Conservation (phyloP, 2,888 invertebrate genomes). For the Heliothis peltigera region DNA sequence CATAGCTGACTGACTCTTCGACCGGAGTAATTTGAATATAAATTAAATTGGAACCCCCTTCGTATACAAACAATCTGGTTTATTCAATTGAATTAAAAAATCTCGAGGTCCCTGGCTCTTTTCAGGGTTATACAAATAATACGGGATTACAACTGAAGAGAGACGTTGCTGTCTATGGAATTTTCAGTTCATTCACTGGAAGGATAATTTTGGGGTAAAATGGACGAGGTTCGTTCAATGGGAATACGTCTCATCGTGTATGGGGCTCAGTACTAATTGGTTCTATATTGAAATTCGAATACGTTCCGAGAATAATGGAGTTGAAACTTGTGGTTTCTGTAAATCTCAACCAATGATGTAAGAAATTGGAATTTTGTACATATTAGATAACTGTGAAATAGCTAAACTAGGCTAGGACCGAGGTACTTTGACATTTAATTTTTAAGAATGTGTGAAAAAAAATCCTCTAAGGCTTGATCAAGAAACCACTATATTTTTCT, state of each 20-base stretch:
- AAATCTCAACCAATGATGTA: not conserved
- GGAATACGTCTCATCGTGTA: not conserved
- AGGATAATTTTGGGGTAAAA: conserved; percentile 16
- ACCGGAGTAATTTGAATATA: conserved; percentile 38
- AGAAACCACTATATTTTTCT: not conserved
- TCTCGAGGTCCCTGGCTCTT: conserved; percentile 3
- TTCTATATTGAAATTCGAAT: not conserved
- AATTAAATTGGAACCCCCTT: conserved; percentile 31
- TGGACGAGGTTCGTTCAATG: not conserved
- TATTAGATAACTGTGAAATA: too few species aligned
- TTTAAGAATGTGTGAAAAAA: too few species aligned
- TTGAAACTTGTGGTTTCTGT: not conserved
- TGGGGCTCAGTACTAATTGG: not conserved
- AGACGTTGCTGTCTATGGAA: conserved; percentile 6
- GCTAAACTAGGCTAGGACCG: too few species aligned
- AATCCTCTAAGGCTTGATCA: too few species aligned
- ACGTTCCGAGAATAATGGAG: too few species aligned
- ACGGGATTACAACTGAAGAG: conserved; percentile 4
- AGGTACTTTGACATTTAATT: too few species aligned
- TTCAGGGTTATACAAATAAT: conserved; percentile 24
- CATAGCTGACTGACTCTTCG: conserved; percentile 8
- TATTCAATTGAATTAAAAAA: conserved; percentile 39
- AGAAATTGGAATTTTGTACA: too few species aligned
- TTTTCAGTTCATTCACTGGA: conserved; percentile 9
- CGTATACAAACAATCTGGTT: conserved; percentile 35